These are phyloP conservation scores for Pinna nobilis DNA, from an alignment of 1,140 invertebrate genomes.

Conservation along the genomic window DNA sequence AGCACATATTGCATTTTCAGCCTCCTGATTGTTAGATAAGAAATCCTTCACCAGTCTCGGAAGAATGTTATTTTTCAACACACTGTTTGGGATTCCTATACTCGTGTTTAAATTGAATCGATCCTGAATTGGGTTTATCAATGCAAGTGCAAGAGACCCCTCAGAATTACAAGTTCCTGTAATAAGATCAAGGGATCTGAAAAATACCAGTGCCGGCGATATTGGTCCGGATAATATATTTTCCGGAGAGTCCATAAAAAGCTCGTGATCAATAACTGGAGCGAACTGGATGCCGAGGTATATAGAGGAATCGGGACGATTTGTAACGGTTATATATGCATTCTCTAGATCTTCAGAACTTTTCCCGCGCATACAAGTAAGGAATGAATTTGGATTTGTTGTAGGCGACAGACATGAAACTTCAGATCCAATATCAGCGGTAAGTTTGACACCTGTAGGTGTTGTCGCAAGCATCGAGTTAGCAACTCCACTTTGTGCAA, in stretches of 20 bases:
- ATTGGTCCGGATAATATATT: not conserved
- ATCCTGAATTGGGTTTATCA: not conserved
- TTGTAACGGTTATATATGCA: not conserved
- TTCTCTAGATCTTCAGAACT: not conserved
- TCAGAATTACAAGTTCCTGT: constrained; percentile 21
- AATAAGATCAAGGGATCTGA: constrained; percentile 19
- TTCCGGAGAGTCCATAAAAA: not conserved
- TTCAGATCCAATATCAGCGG: not conserved
- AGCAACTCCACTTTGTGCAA: constrained; percentile 29
- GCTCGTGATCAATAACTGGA: constrained; percentile 12
- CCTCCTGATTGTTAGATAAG: not conserved
- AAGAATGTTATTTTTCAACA: not conserved
- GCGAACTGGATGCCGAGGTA: not conserved
- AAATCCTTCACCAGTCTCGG: not conserved
- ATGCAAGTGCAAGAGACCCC: not conserved
- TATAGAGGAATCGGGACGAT: not conserved
- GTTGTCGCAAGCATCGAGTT: not conserved
- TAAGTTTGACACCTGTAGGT: not conserved
- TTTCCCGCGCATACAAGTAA: not conserved
- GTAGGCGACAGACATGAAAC: not conserved
- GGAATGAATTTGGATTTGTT: not conserved
- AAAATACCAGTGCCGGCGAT: constrained; percentile 13
- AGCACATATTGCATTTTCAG: not conserved
- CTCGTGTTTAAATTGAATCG: constrained; percentile 1
- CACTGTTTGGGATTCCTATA: not conserved